Conservation (phyloP, 2,797 vertebrate species). For the Malacoraja senta region DNA sequence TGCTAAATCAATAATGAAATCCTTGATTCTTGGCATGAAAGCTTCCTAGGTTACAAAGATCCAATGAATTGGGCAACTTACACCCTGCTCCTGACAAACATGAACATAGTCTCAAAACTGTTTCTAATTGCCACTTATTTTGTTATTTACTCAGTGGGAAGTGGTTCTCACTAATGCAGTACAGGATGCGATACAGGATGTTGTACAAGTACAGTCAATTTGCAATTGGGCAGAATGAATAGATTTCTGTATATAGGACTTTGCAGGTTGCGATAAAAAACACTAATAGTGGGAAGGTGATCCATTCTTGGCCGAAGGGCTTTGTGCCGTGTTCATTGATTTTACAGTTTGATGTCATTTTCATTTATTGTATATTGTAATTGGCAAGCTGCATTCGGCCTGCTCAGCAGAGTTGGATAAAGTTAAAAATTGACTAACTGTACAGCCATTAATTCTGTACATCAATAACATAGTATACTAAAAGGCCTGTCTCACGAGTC, state of each 20-base stretch:
- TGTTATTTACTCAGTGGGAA: neutral
- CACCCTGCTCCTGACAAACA: neutral
- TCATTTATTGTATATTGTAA: neutral
- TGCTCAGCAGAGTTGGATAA: too few relatives aligned
- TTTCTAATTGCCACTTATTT: neutral
- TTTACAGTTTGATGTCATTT: neutral
- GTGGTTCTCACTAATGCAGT: neutral
- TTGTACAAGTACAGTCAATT: neutral
- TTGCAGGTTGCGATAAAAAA: neutral
- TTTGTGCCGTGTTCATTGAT: neutral
- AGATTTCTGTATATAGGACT: neutral
- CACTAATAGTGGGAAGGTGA: neutral
- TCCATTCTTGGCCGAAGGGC: neutral
- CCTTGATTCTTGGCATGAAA: neutral
- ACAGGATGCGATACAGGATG: neutral
- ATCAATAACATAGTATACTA: neutral
- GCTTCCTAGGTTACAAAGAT: neutral
- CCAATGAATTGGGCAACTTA: neutral
- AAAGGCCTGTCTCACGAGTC: too few relatives aligned
- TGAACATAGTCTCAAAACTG: neutral
- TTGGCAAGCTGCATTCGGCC: neutral
- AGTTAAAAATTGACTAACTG: neutral
- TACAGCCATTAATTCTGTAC: neutral
- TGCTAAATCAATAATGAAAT: neutral
- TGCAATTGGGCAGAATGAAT: neutral